Evolutionary conservation across 2,113 vertebrate genomes (phyloP).

Genomic region (Astatotilapia flaviijosephi): DNA sequence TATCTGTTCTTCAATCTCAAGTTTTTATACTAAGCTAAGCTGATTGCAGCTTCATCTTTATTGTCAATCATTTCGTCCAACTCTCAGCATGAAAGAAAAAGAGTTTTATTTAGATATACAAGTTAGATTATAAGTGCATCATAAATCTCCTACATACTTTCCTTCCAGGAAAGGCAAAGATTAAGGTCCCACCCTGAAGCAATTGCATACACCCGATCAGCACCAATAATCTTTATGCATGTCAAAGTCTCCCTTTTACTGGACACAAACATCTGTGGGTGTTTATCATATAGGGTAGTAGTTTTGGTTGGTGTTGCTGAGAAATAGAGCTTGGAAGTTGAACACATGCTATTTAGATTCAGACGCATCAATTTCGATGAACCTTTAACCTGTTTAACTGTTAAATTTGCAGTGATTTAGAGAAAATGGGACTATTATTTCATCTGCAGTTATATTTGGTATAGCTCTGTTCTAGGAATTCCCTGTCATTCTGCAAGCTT

Average conservation of each 20-base stretch:
- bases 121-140: background rate
- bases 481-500: background rate
- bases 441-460: background rate
- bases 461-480: background rate
- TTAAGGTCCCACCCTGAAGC: background rate
- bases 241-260: background rate
- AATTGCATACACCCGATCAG: background rate
- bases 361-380: background rate
- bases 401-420: background rate
- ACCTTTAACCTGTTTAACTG: conserved; percentile 7
- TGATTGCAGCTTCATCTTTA: background rate
- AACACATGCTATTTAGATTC: background rate
- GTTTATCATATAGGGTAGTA: background rate
- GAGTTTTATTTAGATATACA: background rate
- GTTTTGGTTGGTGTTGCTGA: background rate
- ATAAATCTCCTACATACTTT: background rate
- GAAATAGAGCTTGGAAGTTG: background rate
- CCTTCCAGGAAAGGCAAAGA: background rate
- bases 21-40: background rate
- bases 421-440: background rate
- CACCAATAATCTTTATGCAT: background rate
- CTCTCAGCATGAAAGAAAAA: background rate
- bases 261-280: background rate
- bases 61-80: background rate
- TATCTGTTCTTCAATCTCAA: background rate